Conservation (phyloP, 2,888 invertebrate species). For the Cylloceria caligata region DNA sequence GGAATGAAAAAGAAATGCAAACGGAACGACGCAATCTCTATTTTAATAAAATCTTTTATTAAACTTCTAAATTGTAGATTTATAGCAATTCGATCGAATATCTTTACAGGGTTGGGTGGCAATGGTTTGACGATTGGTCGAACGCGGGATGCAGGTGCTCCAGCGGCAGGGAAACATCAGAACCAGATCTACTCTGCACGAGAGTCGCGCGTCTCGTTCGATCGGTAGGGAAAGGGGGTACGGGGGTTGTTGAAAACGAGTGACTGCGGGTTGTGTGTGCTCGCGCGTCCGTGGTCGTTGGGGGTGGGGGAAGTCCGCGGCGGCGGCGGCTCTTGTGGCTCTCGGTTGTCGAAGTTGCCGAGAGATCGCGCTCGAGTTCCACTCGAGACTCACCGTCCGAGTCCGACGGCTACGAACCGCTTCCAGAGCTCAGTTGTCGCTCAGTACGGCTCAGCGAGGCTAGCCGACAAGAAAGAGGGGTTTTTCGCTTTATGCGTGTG, state of each 20-base stretch:
- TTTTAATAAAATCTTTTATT: neutral
- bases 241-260: conserved; percentile 53
- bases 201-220: conserved; percentile 51
- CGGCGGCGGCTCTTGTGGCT: conserved; percentile 81
- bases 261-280: conserved; percentile 50
- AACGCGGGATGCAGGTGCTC: conserved; percentile 1
- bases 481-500: conserved; percentile 69
- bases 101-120: neutral
- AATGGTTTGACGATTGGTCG: conserved; percentile 26
- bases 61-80: neutral
- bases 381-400: conserved; percentile 71
- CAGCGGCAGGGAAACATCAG: neutral
- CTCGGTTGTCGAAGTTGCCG: conserved; percentile 81
- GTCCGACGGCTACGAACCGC: conserved; percentile 84
- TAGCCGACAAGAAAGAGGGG: conserved; percentile 82
- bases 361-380: conserved; percentile 86
- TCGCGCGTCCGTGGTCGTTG: conserved; percentile 56
- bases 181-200: conserved; percentile 34
- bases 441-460: conserved; percentile 84
- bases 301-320: conserved; percentile 85
- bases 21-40: neutral
- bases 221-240: conserved; percentile 13
- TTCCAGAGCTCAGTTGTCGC: conserved; percentile 86
- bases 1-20: neutral
- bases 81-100: neutral